Conservation (phyloP, 1,140 invertebrate genomes). For the Coenobita brevimanus region DNA sequence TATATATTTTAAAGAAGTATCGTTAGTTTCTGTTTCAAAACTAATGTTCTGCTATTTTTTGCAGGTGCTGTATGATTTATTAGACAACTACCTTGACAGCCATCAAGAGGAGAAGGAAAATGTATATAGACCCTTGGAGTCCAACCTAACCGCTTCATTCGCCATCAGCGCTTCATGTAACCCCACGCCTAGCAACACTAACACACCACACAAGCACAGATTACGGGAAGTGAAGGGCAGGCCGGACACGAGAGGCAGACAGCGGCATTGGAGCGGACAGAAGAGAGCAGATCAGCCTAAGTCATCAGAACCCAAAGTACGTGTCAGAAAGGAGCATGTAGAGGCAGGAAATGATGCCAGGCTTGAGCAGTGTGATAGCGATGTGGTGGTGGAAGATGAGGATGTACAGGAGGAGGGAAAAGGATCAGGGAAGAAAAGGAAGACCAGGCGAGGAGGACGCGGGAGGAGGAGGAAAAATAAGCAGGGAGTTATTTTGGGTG, state of each 20-base stretch:
- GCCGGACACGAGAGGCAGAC: not conserved
- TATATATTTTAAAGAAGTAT: too few relatives aligned
- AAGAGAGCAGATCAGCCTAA: too few relatives aligned
- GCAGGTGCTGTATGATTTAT: constrained; percentile 50
- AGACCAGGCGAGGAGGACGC: constrained; percentile 26
- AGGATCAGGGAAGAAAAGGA: not conserved
- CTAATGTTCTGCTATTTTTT: too few relatives aligned
- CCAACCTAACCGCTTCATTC: constrained; percentile 36
- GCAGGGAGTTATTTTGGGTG: not conserved
- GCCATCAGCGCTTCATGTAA: constrained; percentile 43
- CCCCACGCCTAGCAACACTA: constrained; percentile 36
- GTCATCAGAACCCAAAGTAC: too few relatives aligned
- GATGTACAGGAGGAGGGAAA: constrained; percentile 27
- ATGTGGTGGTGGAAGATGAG: constrained; percentile 55
- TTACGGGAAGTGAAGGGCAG: not conserved
- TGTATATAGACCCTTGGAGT: constrained; percentile 50
- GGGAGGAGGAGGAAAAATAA: constrained; percentile 6
- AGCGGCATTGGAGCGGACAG: too few relatives aligned
- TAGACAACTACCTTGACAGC: constrained; percentile 51
- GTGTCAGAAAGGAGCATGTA: too few relatives aligned
- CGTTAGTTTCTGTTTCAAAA: too few relatives aligned
- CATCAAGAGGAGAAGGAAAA: constrained; percentile 28
- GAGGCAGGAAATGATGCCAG: too few relatives aligned
- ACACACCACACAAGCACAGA: not conserved
- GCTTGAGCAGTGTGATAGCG: constrained; percentile 39